A percentile compares a stretch with the other conserved stretches of the same genome.
Conservation (phyloP, 2,888 invertebrate species). For the Trissolcus brochymenae region DNA sequence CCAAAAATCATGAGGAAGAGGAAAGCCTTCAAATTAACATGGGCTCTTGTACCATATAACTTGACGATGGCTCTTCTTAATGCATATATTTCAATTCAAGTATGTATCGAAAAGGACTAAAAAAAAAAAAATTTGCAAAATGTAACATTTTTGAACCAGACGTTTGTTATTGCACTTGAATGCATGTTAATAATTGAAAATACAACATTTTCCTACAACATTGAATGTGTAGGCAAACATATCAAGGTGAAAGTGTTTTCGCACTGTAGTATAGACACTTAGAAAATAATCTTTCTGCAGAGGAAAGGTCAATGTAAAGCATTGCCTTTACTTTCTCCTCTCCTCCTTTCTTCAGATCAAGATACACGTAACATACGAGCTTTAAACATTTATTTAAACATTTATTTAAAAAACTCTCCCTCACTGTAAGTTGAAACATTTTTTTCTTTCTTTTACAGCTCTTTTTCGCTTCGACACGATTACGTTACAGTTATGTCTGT, state of each 20-base stretch:
- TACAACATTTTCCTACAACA: too few relatives aligned
- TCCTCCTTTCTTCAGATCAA: conserved; percentile 37
- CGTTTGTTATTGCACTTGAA: too few relatives aligned
- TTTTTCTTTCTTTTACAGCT: conserved; percentile 75
- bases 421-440: background rate
- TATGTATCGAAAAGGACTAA: conserved; percentile 63
- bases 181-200: too few relatives aligned
- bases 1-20: conserved; percentile 89
- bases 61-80: conserved; percentile 89
- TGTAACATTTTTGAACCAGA: too few relatives aligned
- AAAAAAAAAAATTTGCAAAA: background rate
- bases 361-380: conserved; percentile 25
- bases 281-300: conserved; percentile 55
- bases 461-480: conserved; percentile 83
- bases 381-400: conserved; percentile 12
- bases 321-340: conserved; percentile 57
- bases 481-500: conserved; percentile 90
- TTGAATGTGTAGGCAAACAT: conserved; percentile 43
- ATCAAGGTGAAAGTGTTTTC: conserved; percentile 56
- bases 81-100: conserved; percentile 88
- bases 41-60: conserved; percentile 90
- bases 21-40: conserved; percentile 85
- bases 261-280: conserved; percentile 40
- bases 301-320: conserved; percentile 56
- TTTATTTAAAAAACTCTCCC: background rate